A percentile compares a stretch with the other conserved stretches of the same genome.
Evolutionary conservation across 1,140 invertebrate species (phyloP).

Genomic region (Drosophila kikkawai): DNA sequence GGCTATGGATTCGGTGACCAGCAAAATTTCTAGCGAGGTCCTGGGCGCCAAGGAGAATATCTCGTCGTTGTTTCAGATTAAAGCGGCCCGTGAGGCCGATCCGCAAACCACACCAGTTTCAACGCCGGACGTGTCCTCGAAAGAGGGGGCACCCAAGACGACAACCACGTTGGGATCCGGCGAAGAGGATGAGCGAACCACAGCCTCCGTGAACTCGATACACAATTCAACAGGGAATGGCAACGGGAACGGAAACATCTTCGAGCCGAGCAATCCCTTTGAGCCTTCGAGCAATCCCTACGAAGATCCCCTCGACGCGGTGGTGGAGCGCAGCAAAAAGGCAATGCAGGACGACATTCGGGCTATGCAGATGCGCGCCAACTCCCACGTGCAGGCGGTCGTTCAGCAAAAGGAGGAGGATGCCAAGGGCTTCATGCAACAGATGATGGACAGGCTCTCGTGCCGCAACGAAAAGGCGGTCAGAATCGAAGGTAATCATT

Average conservation of each 20-base stretch:
- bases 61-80: slow-evolving; percentile 74
- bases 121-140: slow-evolving; percentile 47
- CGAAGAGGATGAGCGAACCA: slow-evolving; percentile 81
- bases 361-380: slow-evolving; percentile 50
- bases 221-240: slow-evolving; percentile 72
- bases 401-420: slow-evolving; percentile 38
- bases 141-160: slow-evolving; percentile 59
- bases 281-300: slow-evolving; percentile 19
- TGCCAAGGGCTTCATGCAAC: slow-evolving; percentile 70
- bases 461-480: slow-evolving; percentile 81
- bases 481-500: slow-evolving; percentile 67
- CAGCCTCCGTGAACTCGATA: slow-evolving; percentile 80
- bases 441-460: slow-evolving; percentile 68
- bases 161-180: slow-evolving; percentile 54
- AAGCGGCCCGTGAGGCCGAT: slow-evolving; percentile 59
- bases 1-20: slow-evolving; percentile 71
- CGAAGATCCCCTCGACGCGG: slow-evolving; percentile 67
- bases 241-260: slow-evolving; percentile 55
- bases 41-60: slow-evolving; percentile 76
- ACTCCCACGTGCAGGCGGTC: slow-evolving; percentile 39
- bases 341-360: slow-evolving; percentile 75
- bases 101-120: slow-evolving; percentile 40
- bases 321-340: slow-evolving; percentile 77
- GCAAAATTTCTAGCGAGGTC: slow-evolving; percentile 70
- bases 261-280: slow-evolving; percentile 54